A percentile compares a stretch with the other conserved stretches of the same genome.
These are phyloP conservation scores for Nephrotoma appendiculata DNA, from an alignment of 2,888 invertebrate species.

Conservation along the genomic window DNA sequence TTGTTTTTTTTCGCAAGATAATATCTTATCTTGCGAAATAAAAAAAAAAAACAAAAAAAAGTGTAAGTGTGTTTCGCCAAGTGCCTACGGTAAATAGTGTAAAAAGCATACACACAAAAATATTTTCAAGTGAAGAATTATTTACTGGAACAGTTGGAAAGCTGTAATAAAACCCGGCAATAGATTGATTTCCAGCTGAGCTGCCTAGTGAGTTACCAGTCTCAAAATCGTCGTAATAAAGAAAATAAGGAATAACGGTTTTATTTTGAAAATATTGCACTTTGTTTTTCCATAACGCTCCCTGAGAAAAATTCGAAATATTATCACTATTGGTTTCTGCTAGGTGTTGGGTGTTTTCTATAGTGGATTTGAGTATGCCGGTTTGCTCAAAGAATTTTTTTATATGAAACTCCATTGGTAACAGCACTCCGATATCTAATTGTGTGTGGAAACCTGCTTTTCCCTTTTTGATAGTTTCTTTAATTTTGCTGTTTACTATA, in stretches of 20 bases:
- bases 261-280: not conserved
- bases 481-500: not conserved
- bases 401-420: not conserved
- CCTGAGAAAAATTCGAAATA: too few species aligned
- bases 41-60: too few species aligned
- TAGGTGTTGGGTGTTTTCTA: too few species aligned
- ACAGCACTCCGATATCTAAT: not conserved
- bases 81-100: too few species aligned
- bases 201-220: not conserved
- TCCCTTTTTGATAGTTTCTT: not conserved
- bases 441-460: not conserved
- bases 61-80: too few species aligned
- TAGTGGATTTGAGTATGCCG: too few species aligned
- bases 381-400: not conserved
- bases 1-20: too few species aligned
- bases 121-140: not conserved
- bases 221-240: not conserved
- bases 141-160: not conserved
- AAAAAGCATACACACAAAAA: not conserved
- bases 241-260: not conserved
- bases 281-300: not conserved
- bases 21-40: too few species aligned
- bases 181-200: not conserved
- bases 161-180: not conserved
- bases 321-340: too few species aligned